Evolutionary conservation across 2,888 invertebrate genomes (phyloP).

Genomic region (Mesorhabditis sp.): DNA sequence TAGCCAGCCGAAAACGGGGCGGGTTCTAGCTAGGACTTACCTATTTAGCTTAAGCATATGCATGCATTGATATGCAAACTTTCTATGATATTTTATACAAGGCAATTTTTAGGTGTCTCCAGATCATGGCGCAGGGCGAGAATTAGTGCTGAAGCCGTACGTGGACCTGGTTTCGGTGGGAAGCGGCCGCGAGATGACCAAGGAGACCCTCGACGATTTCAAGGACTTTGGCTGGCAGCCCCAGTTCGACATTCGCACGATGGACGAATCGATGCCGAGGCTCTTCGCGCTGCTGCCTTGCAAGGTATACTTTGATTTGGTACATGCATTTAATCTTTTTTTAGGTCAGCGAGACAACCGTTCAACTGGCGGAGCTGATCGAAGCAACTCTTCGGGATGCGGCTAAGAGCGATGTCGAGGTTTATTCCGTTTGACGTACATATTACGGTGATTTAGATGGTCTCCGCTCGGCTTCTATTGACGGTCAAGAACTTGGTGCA

Average conservation of each 20-base stretch:
- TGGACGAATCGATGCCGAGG: background rate
- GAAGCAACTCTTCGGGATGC: background rate
- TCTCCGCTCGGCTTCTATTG: constrained; percentile 29
- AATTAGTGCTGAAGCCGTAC: constrained; percentile 6
- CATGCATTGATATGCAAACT: too few species aligned
- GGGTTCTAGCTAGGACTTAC: too few species aligned
- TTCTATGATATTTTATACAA: too few species aligned
- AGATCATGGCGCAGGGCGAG: background rate
- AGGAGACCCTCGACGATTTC: background rate
- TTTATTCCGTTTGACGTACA: background rate
- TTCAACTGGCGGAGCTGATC: background rate
- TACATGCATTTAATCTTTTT: background rate
- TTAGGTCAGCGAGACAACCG: background rate
- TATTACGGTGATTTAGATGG: constrained; percentile 3
- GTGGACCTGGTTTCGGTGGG: background rate
- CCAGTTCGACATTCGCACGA: background rate
- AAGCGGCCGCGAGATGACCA: background rate
- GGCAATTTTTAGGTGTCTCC: background rate
- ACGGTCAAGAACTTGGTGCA: constrained; percentile 48
- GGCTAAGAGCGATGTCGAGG: background rate
- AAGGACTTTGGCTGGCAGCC: constrained; percentile 1
- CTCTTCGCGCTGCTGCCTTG: background rate
- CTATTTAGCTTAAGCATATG: too few species aligned
- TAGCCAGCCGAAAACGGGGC: too few species aligned
- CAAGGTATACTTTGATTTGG: background rate